Evolutionary conservation across 2,797 vertebrate species (phyloP).

Genomic region (Anniella stebbinsi): DNA sequence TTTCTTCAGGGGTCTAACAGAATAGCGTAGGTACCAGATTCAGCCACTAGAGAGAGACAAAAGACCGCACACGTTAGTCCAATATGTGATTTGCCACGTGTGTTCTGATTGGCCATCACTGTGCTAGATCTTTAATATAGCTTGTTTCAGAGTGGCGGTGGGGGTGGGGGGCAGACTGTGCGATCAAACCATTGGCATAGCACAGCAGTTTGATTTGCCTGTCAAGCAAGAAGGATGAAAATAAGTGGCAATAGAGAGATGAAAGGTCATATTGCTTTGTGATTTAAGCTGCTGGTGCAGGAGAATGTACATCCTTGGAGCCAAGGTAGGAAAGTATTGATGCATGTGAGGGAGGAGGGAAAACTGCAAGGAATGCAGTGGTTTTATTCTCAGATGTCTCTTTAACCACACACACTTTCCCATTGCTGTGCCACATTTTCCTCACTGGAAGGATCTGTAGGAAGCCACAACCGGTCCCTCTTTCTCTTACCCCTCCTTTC

Average conservation of each 20-base stretch:
- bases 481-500: neutral
- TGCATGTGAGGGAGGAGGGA: neutral
- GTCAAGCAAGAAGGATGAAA: neutral
- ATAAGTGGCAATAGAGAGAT: constrained; percentile 14
- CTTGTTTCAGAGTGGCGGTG: neutral
- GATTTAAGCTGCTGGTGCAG: constrained; percentile 21
- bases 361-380: neutral
- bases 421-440: neutral
- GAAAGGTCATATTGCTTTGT: constrained; percentile 11
- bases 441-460: neutral
- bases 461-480: neutral
- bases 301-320: neutral
- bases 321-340: neutral
- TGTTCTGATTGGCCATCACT: neutral
- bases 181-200: constrained; percentile 6
- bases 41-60: constrained; percentile 41
- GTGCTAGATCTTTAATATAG: neutral
- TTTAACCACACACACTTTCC: neutral
- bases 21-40: neutral
- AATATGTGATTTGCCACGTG: constrained; percentile 8
- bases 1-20: neutral
- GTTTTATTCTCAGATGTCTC: neutral
- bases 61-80: neutral
- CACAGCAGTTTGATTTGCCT: constrained; percentile 13
- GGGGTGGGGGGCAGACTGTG: neutral